Conservation (phyloP, 2,113 vertebrate species). For the Albula glossodonta region DNA sequence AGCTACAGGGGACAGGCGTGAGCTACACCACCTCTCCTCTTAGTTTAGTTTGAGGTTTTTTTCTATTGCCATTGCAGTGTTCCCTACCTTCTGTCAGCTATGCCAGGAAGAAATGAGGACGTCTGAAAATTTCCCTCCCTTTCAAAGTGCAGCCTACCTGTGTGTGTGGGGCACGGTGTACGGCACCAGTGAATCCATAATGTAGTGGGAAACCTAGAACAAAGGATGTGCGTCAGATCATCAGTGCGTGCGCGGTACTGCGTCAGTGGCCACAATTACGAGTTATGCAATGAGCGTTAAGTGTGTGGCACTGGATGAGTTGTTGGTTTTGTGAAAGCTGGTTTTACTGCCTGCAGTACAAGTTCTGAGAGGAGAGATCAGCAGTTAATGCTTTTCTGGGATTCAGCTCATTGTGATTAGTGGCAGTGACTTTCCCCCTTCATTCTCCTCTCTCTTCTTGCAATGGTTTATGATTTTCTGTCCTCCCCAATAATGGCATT, state of each 20-base stretch:
- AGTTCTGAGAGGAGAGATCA: neutral
- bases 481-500: neutral
- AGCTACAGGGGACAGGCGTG: slow-evolving; percentile 24
- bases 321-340: neutral
- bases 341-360: neutral
- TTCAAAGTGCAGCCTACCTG: neutral
- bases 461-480: too few relatives aligned
- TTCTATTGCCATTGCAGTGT: neutral
- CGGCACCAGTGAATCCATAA: neutral
- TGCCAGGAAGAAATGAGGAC: neutral
- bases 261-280: neutral
- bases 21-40: neutral
- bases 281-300: too few relatives aligned
- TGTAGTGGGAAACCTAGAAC: neutral
- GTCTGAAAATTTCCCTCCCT: neutral
- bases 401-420: neutral
- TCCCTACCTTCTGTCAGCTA: neutral
- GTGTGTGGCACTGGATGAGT: neutral
- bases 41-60: neutral
- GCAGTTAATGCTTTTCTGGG: neutral
- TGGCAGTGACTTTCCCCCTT: neutral
- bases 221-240: neutral
- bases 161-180: neutral
- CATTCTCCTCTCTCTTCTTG: too few relatives aligned
- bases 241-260: too few relatives aligned